Evolutionary conservation across 2,888 invertebrate species (phyloP).

Genomic region (Drosophila nr. medialis): DNA sequence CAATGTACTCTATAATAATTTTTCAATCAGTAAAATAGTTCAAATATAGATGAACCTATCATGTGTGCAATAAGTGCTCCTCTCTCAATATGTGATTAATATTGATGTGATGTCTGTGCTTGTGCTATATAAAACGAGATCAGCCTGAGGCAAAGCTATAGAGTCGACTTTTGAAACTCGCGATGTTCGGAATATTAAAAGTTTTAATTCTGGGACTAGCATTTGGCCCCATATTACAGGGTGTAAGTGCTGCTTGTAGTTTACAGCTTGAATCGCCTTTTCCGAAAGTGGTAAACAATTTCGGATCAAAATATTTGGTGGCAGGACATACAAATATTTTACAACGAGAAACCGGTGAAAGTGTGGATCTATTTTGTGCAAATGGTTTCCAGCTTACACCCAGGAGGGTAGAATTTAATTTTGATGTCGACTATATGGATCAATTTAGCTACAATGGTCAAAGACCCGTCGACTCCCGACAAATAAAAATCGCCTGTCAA

Average conservation of each 20-base stretch:
- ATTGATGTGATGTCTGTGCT: neutral
- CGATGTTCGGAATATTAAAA: neutral
- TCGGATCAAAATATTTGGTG: neutral
- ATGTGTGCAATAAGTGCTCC: no score
- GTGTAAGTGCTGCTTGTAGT: neutral
- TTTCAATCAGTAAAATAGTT: neutral
- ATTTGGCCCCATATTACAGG: neutral
- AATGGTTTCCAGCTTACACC: accelerated
- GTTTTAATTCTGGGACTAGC: neutral
- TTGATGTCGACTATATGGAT: neutral
- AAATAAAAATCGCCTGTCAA: neutral
- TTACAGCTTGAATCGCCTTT: accelerated
- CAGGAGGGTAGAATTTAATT: neutral
- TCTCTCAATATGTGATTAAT: neutral
- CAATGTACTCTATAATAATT: no score
- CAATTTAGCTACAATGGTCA: accelerated
- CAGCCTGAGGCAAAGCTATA: neutral
- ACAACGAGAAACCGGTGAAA: neutral
- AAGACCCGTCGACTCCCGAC: accelerated
- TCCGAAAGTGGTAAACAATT: neutral
- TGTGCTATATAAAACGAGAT: neutral
- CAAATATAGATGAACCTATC: neutral
- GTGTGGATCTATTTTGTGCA: neutral
- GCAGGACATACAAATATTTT: accelerated
- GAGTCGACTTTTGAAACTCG: neutral